A percentile compares a stretch with the other conserved stretches of the same genome.
Conservation (phyloP, 2,888 invertebrate species). For the Strigamia transsilvanica region DNA sequence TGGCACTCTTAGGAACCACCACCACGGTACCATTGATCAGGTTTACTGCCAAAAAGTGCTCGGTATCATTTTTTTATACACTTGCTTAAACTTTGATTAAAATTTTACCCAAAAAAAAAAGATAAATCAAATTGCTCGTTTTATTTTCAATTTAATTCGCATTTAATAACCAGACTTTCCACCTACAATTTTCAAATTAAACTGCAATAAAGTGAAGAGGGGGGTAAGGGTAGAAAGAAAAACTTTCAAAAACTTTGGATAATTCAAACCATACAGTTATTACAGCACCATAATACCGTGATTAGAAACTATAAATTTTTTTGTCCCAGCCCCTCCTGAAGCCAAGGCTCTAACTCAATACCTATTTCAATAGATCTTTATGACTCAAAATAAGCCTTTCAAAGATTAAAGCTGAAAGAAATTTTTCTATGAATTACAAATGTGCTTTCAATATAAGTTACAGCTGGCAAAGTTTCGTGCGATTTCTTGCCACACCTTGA, state of each 20-base stretch:
- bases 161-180: background rate
- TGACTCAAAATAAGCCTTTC: background rate
- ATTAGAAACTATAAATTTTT: slow-evolving; percentile 30
- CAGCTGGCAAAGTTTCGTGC: background rate
- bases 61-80: background rate
- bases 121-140: background rate
- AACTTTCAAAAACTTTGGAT: background rate
- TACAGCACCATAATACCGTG: slow-evolving; percentile 9
- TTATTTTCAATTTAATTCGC: background rate
- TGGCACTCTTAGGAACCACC: no score
- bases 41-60: no score
- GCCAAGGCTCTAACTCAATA: background rate
- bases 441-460: slow-evolving; percentile 21
- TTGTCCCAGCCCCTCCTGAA: slow-evolving; percentile 10
- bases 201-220: background rate
- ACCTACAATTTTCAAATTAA: slow-evolving; percentile 1
- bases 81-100: background rate
- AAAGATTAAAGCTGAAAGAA: background rate
- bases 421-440: slow-evolving; percentile 26
- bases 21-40: no score
- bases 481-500: slow-evolving; percentile 16
- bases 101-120: background rate
- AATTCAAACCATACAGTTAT: background rate
- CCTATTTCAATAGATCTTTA: slow-evolving; percentile 14
- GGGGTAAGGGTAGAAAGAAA: no score